Base-by-base conservation (phyloP, 2,888 invertebrate genomes). In the Agrypnus murinus region DNA sequence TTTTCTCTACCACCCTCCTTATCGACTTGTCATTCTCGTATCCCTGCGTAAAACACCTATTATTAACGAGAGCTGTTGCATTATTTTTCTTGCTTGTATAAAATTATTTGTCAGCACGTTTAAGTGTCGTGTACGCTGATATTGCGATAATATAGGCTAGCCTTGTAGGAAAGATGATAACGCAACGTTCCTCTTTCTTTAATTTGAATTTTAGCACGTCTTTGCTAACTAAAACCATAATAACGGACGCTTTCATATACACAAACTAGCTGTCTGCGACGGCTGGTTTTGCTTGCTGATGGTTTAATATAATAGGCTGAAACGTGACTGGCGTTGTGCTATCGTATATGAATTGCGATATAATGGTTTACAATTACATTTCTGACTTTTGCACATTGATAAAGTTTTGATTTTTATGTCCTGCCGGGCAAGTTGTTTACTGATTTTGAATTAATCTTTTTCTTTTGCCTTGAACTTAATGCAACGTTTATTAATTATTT, bases 291-390 rank as follows among this genome's bases (percentile, higher is more conserved):
- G 36, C 55, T 38, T 32, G 50, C 36, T 62, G 62, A 62, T 55
- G 53, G 53, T 55, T 65, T 65, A 65, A 65, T n/a, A n/a, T 53
- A 65, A 65, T 65, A 45, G 55, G 31, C 12, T 45, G 64, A 65
- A 63, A 55, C 55, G 64, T 57, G 64, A 53, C 64, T 53, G 64
- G 32, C 8, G 45, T 46, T 14, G 48, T 9, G 62, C 32, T 50
- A 50, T 62, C 62, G 36, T 62, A n/a, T n/a, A 14, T 25, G 50
- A 62, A 62, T 62, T 62, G 9, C 32, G 62, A 50, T 50, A 62
- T 17, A 34, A 2, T 12, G 36, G 14, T 34, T 53, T 53, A 36
- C 55, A 17, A 17, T 36, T 53, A 53, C 14, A 14, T 19, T 55
- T 55, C 17, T 12, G 55, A 15, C 55, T 1, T 19, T n/a, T 31